Base-by-base conservation (phyloP, 2,888 invertebrate genomes). In the Melinopterus prodromus region DNA sequence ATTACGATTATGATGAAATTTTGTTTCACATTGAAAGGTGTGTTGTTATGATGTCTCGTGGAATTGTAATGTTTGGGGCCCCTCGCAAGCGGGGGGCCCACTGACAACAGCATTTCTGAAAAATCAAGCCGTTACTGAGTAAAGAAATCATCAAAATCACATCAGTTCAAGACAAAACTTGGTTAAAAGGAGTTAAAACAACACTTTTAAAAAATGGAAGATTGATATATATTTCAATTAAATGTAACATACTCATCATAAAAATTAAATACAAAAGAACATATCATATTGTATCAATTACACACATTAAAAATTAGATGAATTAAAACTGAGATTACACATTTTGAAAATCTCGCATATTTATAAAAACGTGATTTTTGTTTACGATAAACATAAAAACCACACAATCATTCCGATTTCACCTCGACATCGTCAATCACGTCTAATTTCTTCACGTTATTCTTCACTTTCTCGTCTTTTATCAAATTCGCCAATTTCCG, bases 401-500 rank as follows among this genome's bases (percentile, higher is more conserved):
- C 53, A 1, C 7, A 4, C 7, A 4, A 53, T 53, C 53, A 53
- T 12, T 53, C 53, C 1, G 53, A 53, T 12, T 53, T 53, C 53
- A 53, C 77, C 15, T 69, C 77, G 0, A 35, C 77, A 16, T 76
- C 76, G 6, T 69, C 69, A 6, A 26, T 38, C 4, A 78, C 26
- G 71, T 78, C 77, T n/a, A 74, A 77, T 69, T 81, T 74, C 70
- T 81, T 81, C 70, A 80, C 80, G 80, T 79, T 80, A 77, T 82
- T 80, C 36, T 81, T 81, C 77, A 82, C 84, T 81, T 76, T 81
- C 82, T 82, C 83, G 83, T 81, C 78, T 81, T 80, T 77, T 53
- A 53, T 53, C 7, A 9, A 7, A 79, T 77, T 76, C 72, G 76
- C 80, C 80, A 74, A 78, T 70, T 86, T 87, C 72, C 86, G 83